Evolutionary conservation across 2,888 invertebrate genomes (phyloP).

Genomic region (Tetragonula carbonaria): DNA sequence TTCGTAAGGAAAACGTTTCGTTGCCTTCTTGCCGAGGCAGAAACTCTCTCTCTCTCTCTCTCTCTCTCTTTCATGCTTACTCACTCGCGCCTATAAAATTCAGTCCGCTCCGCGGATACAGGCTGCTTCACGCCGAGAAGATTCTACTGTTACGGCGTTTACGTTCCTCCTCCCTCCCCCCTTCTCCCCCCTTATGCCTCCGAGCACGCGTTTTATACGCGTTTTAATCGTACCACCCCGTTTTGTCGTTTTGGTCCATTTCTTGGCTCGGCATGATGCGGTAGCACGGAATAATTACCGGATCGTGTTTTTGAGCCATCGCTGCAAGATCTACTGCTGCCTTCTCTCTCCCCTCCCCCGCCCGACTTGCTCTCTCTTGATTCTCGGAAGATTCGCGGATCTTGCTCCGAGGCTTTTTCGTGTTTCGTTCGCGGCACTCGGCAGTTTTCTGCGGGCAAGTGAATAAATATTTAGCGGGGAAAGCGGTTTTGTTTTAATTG

Average conservation of each 20-base stretch:
- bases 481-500: not conserved
- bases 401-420: too few relatives aligned
- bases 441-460: not conserved
- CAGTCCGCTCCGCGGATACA: not conserved
- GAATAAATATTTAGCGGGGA: not conserved
- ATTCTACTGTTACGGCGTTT: too few relatives aligned
- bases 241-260: not conserved
- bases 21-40: not conserved
- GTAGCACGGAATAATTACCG: slow-evolving; percentile 4
- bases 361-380: not conserved
- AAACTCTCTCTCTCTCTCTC: not conserved
- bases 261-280: not conserved
- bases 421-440: too few relatives aligned
- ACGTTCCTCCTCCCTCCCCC: too few relatives aligned
- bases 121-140: not conserved
- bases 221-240: not conserved
- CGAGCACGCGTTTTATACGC: not conserved
- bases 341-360: too few relatives aligned
- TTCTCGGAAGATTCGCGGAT: not conserved
- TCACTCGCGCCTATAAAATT: slow-evolving; percentile 17
- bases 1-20: slow-evolving; percentile 38
- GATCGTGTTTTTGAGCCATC: not conserved
- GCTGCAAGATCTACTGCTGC: too few relatives aligned
- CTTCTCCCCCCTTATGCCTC: too few relatives aligned
- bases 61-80: too few relatives aligned